These are phyloP conservation scores for Hyles vespertilio DNA, from an alignment of 1,140 invertebrate genomes.

Conservation along the genomic window DNA sequence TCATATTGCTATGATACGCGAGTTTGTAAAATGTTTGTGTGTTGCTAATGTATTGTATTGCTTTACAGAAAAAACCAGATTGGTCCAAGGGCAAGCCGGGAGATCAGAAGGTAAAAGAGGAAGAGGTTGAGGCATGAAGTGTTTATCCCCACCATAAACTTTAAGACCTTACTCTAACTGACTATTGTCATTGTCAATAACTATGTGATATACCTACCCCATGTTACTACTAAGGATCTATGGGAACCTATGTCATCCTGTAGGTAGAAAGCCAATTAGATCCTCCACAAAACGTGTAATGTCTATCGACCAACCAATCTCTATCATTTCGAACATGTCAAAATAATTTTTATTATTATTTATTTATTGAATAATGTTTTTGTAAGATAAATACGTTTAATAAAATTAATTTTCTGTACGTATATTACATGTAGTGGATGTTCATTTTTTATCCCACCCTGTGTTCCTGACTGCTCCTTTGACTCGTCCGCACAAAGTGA, in stretches of 20 bases:
- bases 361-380: constrained; percentile 68
- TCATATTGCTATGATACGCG: constrained; percentile 16
- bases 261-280: constrained; percentile 29
- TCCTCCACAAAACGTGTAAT: constrained; percentile 38
- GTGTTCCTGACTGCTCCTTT: constrained; percentile 11
- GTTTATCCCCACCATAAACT: constrained; percentile 49
- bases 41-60: constrained; percentile 23
- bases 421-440: constrained; percentile 42
- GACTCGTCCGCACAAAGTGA: too few species aligned
- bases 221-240: constrained; percentile 20
- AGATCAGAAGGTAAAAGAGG: constrained; percentile 92
- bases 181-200: constrained; percentile 31
- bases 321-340: constrained; percentile 51
- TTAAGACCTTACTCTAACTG: constrained; percentile 40
- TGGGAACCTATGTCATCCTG: constrained; percentile 12
- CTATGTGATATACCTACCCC: constrained; percentile 40
- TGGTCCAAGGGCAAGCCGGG: constrained; percentile 91
- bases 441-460: constrained; percentile 29
- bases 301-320: constrained; percentile 32
- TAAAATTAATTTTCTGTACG: constrained; percentile 72
- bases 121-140: constrained; percentile 88
- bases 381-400: constrained; percentile 70
- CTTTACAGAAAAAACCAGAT: constrained; percentile 91
- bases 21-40: not conserved
- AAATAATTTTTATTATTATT: constrained; percentile 61